phyloP scores from a whole-genome alignment of 2,888 invertebrate genomes.

The Teleiodes luculella region DNA sequence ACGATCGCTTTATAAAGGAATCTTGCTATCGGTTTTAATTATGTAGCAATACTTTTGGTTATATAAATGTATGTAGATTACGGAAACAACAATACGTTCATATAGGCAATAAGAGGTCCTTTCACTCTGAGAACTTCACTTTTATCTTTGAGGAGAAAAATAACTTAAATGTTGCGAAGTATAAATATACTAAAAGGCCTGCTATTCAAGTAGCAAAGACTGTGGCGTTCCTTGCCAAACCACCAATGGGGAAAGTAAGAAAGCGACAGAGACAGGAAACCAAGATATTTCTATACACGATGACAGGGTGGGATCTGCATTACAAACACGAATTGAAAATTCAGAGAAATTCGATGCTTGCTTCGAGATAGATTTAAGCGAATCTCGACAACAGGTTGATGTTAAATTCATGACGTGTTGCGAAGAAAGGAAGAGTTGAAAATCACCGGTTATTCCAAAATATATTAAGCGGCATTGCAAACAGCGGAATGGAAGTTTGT shows the following conservation, averaged over 20 bases:
- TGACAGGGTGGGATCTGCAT: slow-evolving; percentile 37
- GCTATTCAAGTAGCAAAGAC: slow-evolving; percentile 1
- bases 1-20: too few species aligned
- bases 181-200: not conserved
- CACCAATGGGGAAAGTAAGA: slow-evolving; percentile 47
- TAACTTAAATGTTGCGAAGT: too few species aligned
- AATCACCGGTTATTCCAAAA: not conserved
- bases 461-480: too few species aligned
- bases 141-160: too few species aligned
- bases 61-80: too few species aligned
- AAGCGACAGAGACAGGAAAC: slow-evolving; percentile 40
- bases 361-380: not conserved
- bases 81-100: too few species aligned
- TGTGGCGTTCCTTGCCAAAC: slow-evolving; percentile 29
- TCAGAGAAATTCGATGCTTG: not conserved
- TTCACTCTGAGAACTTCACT: too few species aligned
- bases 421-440: not conserved
- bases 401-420: not conserved
- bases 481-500: too few species aligned
- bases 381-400: not conserved
- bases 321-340: slow-evolving; percentile 19
- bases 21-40: too few species aligned
- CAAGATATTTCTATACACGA: slow-evolving; percentile 35
- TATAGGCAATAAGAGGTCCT: too few species aligned
- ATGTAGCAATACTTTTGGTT: too few species aligned